phyloP scores from a whole-genome alignment of 2,113 vertebrate genomes.

The Cyphomyrus discorhynchus region DNA sequence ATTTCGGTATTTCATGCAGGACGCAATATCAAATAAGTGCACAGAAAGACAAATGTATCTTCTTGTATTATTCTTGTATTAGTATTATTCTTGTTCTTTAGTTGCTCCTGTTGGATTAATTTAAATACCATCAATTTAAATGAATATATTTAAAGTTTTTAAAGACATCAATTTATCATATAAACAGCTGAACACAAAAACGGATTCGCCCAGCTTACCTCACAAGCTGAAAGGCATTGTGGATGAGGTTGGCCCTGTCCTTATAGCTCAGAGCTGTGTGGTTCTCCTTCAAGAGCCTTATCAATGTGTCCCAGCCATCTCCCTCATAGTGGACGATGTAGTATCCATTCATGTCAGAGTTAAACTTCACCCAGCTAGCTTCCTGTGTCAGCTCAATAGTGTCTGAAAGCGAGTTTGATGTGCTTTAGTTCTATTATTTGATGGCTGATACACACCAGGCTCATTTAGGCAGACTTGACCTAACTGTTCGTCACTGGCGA shows the following conservation, averaged over 20 bases:
- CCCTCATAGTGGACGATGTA: slow-evolving; percentile 69
- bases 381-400: slow-evolving; percentile 51
- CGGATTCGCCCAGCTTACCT: slow-evolving; percentile 51
- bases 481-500: background rate
- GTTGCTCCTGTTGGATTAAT: background rate
- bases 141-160: background rate
- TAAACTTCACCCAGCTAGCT: slow-evolving; percentile 66
- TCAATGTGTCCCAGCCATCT: slow-evolving; percentile 58
- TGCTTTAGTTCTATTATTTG: background rate
- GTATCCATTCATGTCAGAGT: slow-evolving; percentile 66
- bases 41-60: background rate
- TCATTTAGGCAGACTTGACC: background rate
- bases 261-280: slow-evolving; percentile 64
- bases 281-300: slow-evolving; percentile 56
- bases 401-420: slow-evolving; percentile 39
- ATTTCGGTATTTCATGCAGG: background rate
- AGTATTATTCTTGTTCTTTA: background rate
- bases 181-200: background rate
- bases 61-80: background rate
- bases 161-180: background rate
- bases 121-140: background rate
- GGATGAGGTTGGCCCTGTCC: slow-evolving; percentile 65
- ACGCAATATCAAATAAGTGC: background rate
- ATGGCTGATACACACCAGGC: background rate
- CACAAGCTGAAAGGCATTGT: slow-evolving; percentile 66